phyloP scores from a whole-genome alignment of 2,113 vertebrate species.

The Istiophorus platypterus region DNA sequence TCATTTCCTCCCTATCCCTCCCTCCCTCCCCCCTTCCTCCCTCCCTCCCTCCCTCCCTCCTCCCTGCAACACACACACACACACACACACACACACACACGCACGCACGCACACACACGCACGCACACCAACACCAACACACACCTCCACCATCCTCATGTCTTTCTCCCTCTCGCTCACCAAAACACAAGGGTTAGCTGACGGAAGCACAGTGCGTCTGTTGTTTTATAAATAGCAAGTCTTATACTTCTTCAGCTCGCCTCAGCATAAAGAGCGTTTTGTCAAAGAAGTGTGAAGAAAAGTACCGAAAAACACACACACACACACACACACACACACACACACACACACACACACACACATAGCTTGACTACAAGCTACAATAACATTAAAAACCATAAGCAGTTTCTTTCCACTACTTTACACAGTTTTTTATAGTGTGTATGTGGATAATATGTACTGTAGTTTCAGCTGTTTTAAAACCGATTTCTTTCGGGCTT shows the following conservation, averaged over 20 bases:
- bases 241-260: neutral
- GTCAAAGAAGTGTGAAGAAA: neutral
- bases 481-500: neutral
- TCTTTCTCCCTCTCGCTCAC: conserved; percentile 76
- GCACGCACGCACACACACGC: conserved; percentile 24
- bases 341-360: neutral
- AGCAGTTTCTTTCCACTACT: neutral
- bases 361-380: neutral
- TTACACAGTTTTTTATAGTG: no score
- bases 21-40: conserved; percentile 51
- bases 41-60: conserved; percentile 49
- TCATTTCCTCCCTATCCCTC: conserved; percentile 86
- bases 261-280: neutral
- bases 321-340: neutral
- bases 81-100: conserved; percentile 45
- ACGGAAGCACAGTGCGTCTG: conserved; percentile 60
- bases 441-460: neutral
- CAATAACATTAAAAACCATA: neutral
- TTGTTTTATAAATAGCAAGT: conserved; percentile 68
- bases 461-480: neutral
- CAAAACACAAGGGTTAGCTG: conserved; percentile 82
- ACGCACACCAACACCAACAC: conserved; percentile 44
- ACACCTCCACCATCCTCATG: conserved; percentile 37
- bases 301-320: neutral
- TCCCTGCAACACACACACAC: conserved; percentile 24